A percentile compares a stretch with the other conserved stretches of the same genome.
Conservation (phyloP, 2,113 vertebrate species). For the Cyanoramphus novaezelandiae region DNA sequence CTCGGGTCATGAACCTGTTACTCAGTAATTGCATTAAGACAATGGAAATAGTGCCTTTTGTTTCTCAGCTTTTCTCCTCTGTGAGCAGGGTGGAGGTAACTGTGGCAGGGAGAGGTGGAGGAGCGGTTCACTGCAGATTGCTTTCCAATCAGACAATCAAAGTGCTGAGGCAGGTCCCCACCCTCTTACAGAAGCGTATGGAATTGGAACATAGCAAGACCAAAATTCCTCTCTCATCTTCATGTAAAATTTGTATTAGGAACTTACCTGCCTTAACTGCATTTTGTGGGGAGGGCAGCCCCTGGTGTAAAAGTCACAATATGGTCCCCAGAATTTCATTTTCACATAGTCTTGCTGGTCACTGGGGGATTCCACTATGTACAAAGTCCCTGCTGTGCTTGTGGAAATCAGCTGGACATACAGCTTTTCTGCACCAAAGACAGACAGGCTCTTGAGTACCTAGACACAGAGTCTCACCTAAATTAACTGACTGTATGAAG, state of each 20-base stretch:
- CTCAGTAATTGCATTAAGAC: neutral
- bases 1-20: neutral
- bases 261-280: neutral
- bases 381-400: neutral
- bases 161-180: neutral
- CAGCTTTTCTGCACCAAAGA: neutral
- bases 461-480: neutral
- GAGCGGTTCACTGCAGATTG: neutral
- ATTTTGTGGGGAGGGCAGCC: neutral
- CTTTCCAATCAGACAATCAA: neutral
- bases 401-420: neutral
- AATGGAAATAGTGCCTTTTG: neutral
- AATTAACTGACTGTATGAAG: neutral
- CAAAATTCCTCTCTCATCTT: neutral
- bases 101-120: neutral
- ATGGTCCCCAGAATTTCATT: neutral
- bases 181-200: neutral
- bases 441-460: neutral
- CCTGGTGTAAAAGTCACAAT: neutral
- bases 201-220: neutral
- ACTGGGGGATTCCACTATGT: neutral
- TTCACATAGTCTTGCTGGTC: neutral
- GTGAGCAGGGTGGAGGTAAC: neutral
- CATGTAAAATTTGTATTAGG: neutral
- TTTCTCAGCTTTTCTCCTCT: neutral